Conservation (phyloP, 1,140 invertebrate genomes). For the Nasonia giraulti region DNA sequence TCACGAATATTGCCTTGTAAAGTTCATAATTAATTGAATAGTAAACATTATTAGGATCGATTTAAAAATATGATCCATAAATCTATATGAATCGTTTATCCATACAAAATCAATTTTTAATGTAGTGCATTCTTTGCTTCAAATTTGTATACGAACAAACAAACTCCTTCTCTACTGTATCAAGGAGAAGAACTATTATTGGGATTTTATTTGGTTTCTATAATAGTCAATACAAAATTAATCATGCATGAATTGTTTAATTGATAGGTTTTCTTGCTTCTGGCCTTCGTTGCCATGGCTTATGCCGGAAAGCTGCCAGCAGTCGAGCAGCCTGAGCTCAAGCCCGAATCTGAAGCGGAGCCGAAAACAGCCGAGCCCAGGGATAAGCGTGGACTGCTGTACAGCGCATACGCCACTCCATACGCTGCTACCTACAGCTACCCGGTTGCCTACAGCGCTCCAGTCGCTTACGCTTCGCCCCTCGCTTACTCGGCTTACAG, state of each 20-base stretch:
- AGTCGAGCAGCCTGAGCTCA: neutral
- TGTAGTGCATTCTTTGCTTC: no score
- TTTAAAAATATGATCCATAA: no score
- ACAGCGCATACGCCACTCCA: constrained; percentile 53
- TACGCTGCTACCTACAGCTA: constrained; percentile 46
- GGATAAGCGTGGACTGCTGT: constrained; percentile 62
- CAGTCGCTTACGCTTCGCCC: constrained; percentile 58
- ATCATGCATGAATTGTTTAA: neutral
- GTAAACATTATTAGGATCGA: no score
- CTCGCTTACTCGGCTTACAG: constrained; percentile 62
- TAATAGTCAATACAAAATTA: neutral
- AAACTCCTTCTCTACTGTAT: no score
- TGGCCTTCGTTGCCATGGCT: constrained; percentile 63
- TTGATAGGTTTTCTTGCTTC: constrained; percentile 59
- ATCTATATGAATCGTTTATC: no score
- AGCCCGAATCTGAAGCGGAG: constrained; percentile 50
- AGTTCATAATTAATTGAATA: no score
- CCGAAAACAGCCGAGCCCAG: constrained; percentile 54
- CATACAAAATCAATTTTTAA: no score
- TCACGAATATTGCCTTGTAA: no score
- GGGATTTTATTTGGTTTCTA: no score
- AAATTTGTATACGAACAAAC: no score
- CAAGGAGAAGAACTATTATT: no score
- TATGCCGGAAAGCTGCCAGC: constrained; percentile 54
- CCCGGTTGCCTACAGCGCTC: constrained; percentile 48